A percentile compares a stretch with the other conserved stretches of the same genome.
phyloP scores from a whole-genome alignment of 35 echinoderm and acorn worm genomes.

The Nesometra sesokonis region DNA sequence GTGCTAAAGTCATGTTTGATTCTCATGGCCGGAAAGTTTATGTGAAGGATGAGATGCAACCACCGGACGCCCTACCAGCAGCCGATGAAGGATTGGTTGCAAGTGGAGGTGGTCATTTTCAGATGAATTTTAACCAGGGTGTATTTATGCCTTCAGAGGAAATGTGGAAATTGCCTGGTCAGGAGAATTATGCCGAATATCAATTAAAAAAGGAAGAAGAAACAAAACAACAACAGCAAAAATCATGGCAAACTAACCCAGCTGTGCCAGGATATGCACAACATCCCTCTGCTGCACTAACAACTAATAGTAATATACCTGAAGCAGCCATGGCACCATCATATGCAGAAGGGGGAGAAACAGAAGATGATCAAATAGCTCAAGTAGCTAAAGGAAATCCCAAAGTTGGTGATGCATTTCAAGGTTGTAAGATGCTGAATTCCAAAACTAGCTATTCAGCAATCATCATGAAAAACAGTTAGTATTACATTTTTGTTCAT shows the following conservation, averaged over 20 bases:
- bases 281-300: background rate
- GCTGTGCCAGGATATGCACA: background rate
- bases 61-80: background rate
- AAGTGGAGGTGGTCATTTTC: constrained; percentile 1
- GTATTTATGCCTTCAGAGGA: background rate
- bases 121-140: background rate
- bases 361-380: background rate
- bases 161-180: background rate
- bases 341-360: background rate
- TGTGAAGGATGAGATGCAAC: background rate
- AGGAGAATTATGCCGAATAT: background rate
- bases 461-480: background rate
- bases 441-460: background rate
- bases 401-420: background rate
- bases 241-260: background rate
- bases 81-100: background rate
- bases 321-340: background rate
- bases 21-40: background rate
- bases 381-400: background rate
- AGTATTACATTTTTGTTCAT: background rate
- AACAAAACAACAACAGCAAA: background rate
- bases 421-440: background rate
- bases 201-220: background rate
- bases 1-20: background rate
- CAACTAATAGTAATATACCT: background rate